Conservation (phyloP, 1,140 invertebrate species). For the Apolygus lucorum region DNA sequence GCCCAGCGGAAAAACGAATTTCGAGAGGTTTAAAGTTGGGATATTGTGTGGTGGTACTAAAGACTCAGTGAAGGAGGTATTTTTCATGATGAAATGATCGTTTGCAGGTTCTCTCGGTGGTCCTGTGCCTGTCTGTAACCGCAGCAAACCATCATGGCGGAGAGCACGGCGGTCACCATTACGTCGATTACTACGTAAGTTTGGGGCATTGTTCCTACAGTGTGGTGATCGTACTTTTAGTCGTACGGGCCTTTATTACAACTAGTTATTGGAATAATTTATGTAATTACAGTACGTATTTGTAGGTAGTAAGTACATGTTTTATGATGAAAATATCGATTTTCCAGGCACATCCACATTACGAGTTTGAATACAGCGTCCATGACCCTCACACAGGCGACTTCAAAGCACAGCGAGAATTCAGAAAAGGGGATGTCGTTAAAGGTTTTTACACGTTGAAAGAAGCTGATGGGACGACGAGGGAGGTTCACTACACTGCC, state of each 20-base stretch:
- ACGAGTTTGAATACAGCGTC: slow-evolving; percentile 49
- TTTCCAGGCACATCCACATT: slow-evolving; percentile 41
- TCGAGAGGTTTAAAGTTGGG: too few relatives aligned
- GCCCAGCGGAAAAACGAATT: too few relatives aligned
- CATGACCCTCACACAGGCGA: slow-evolving; percentile 47
- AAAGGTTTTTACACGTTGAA: slow-evolving; percentile 46
- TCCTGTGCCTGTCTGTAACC: slow-evolving; percentile 2
- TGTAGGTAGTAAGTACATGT: too few relatives aligned
- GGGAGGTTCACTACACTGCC: slow-evolving; percentile 44
- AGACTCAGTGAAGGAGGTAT: neutral
- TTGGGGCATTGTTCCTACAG: too few relatives aligned
- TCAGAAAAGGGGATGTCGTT: slow-evolving; percentile 43
- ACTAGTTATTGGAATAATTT: too few relatives aligned
- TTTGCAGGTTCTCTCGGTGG: slow-evolving; percentile 11
- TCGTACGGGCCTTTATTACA: too few relatives aligned
- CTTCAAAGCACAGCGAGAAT: slow-evolving; percentile 44
- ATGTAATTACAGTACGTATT: too few relatives aligned
- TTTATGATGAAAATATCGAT: neutral
- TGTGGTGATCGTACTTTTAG: too few relatives aligned
- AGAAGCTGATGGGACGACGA: slow-evolving; percentile 42
- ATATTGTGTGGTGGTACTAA: too few relatives aligned
- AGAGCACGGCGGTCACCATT: slow-evolving; percentile 1
- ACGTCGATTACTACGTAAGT: slow-evolving; percentile 2
- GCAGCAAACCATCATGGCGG: too few relatives aligned
- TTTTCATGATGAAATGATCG: slow-evolving; percentile 6